Evolutionary conservation across 1,140 invertebrate genomes (phyloP), one percentile per base, ranked within the genome.

Genomic region (Achroia grisella): DNA sequence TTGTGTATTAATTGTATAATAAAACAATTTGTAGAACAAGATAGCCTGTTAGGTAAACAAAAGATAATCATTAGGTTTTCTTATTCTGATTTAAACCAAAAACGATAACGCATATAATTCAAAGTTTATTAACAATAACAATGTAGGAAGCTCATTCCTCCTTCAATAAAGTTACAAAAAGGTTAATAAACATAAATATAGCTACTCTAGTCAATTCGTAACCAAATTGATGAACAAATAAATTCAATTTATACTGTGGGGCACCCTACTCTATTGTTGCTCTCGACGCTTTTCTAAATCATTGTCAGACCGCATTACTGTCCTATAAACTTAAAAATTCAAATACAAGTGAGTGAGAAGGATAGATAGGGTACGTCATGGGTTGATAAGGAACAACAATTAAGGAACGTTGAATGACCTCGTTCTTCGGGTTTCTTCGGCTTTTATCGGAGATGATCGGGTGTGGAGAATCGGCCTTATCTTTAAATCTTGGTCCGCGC

Each of bases 341-440:
- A 69, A 64, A 47, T 57, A 37, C 41, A 56, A 50, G 49, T n/a
- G 54, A 73, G 34, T 47, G 48, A 51, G 62, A 70, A 36, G 42
- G 46, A 15, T 33, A 48, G 40, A 59, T 44, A 32, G 42, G 29
- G 9, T 13, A 33, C 17, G 43, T 32, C 39, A 15, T 44, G 39
- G 23, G 71, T 56, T 52, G 59, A 65, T 64, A 72, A 72, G 61
- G 56, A 64, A 77, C 58, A 52, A 62, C 59, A 58, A 67, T 67
- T 65, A 69, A 52, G 57, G 48, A 62, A 54, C 73, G 62, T 69
- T 73, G 73, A 74, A 77, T 74, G 74, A 75, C 71, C 71, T 73
- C 62, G 47, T 60, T 56, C 43, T 44, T 69, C 69, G 68, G 60
- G 39, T 39, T 37, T 55, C 59, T 56, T 68, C 71, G 69, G 50